Conservation (phyloP, 1,140 invertebrate genomes). For the Frieseomelitta varia region DNA sequence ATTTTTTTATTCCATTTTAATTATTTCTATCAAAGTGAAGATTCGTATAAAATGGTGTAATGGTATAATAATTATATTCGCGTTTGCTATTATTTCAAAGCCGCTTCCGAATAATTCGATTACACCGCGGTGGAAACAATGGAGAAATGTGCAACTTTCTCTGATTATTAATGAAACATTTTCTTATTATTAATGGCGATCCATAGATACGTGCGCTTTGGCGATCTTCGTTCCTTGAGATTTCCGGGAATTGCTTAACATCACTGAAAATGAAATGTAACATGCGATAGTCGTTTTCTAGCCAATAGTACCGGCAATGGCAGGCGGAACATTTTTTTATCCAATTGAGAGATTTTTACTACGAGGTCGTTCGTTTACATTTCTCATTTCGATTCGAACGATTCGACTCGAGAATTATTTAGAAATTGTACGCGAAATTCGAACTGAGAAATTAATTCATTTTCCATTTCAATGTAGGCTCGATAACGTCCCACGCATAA, state of each 20-base stretch:
- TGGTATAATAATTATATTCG: neutral
- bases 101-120: neutral
- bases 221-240: neutral
- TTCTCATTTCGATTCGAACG: neutral
- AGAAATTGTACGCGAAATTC: neutral
- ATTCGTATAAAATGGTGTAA: neutral
- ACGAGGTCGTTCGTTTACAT: neutral
- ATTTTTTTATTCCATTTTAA: too few species aligned
- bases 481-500: neutral
- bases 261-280: neutral
- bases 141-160: conserved; percentile 33
- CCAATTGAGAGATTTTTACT: neutral
- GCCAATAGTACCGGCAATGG: neutral
- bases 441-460: neutral
- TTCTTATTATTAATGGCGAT: conserved; percentile 21
- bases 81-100: neutral
- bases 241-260: neutral
- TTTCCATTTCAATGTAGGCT: neutral
- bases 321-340: neutral
- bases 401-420: neutral
- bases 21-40: neutral
- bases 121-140: neutral
- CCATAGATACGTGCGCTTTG: neutral
- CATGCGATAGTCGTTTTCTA: neutral
- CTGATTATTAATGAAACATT: conserved; percentile 31